phyloP scores from a whole-genome alignment of 2,888 invertebrate species.

The Rhaphigaster nebulosa region DNA sequence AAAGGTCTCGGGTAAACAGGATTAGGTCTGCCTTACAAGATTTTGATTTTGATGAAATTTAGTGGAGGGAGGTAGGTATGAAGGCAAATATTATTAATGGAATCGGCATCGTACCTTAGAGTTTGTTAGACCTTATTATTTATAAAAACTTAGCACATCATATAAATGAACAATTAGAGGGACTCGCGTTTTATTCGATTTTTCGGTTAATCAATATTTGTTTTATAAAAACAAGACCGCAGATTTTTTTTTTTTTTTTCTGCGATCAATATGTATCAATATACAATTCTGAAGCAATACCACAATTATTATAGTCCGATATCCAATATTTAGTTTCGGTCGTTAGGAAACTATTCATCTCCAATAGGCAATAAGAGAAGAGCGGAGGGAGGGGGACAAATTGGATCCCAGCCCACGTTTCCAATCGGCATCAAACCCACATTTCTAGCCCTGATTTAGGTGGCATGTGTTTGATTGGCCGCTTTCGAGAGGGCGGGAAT shows the following conservation, averaged over 20 bases:
- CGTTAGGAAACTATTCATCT: conserved; percentile 33
- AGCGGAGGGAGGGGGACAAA: background rate
- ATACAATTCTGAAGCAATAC: background rate
- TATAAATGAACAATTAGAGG: too few relatives aligned
- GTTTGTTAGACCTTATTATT: too few relatives aligned
- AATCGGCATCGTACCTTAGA: too few relatives aligned
- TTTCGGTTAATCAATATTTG: background rate
- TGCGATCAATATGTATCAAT: background rate
- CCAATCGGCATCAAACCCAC: conserved; percentile 36
- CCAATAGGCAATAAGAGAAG: background rate
- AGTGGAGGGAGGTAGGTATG: too few relatives aligned
- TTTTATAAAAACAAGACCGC: background rate
- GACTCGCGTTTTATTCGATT: background rate
- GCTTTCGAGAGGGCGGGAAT: background rate
- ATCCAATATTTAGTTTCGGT: conserved; percentile 21
- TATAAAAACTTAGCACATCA: too few relatives aligned
- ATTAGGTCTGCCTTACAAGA: too few relatives aligned
- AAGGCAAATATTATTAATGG: too few relatives aligned
- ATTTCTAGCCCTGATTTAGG: conserved; percentile 24
- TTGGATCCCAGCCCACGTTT: conserved; percentile 7
- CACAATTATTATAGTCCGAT: background rate
- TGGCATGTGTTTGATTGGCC: conserved; percentile 35
- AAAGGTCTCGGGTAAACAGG: too few relatives aligned
- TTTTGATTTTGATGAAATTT: too few relatives aligned
- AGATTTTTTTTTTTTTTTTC: background rate